Conservation (phyloP, 2,113 vertebrate genomes). For the Seriola dumerili region DNA sequence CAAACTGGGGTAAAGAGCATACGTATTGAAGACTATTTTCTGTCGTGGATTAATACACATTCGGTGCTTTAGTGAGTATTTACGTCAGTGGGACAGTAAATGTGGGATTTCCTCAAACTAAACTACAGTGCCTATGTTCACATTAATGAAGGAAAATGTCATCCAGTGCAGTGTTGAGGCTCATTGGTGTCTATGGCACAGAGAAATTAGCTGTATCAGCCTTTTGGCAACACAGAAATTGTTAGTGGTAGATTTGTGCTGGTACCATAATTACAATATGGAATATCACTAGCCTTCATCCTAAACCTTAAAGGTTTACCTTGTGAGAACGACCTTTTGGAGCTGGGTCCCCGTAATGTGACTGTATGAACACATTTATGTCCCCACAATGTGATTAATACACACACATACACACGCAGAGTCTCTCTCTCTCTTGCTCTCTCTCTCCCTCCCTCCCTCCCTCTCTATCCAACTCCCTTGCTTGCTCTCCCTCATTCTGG, state of each 20-base stretch:
- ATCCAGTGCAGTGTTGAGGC: fast-evolving
- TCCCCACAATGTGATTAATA: slow-evolving; percentile 54
- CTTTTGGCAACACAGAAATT: neutral
- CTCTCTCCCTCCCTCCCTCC: slow-evolving; percentile 32
- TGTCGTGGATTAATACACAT: slow-evolving; percentile 1
- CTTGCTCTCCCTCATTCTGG: slow-evolving; percentile 70
- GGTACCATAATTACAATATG: neutral
- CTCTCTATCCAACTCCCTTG: slow-evolving; percentile 37
- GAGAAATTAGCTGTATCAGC: neutral
- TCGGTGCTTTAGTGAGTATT: neutral
- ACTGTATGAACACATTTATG: slow-evolving; percentile 43
- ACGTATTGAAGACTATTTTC: neutral
- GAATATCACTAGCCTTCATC: neutral
- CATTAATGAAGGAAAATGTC: neutral
- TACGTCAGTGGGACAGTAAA: neutral
- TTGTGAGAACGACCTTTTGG: slow-evolving; percentile 18
- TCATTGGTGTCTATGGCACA: neutral
- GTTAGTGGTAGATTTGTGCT: neutral
- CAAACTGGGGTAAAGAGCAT: neutral
- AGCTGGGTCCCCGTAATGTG: slow-evolving; percentile 27
- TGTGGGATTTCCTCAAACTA: slow-evolving; percentile 9
- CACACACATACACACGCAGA: slow-evolving; percentile 27
- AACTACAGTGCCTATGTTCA: slow-evolving; percentile 17
- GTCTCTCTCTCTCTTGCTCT: slow-evolving; percentile 19
- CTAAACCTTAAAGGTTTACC: slow-evolving; percentile 18